Evolutionary conservation across 2,113 vertebrate genomes (phyloP).

Genomic region (Anoplopoma fimbria): DNA sequence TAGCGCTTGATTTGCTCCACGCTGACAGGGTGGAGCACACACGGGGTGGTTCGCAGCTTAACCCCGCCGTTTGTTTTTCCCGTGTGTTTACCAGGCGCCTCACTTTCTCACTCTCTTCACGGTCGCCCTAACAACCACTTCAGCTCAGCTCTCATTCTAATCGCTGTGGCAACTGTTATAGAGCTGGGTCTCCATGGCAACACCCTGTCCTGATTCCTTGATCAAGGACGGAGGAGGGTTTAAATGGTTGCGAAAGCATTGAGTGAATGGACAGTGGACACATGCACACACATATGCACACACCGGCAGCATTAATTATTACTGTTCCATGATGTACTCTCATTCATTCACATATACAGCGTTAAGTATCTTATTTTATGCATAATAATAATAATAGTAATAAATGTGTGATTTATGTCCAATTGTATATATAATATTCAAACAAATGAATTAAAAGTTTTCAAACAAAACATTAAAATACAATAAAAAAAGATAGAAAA

Average conservation of each 20-base stretch:
- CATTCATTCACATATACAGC: not conserved
- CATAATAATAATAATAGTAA: not conserved
- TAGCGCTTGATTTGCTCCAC: slow-evolving; percentile 10
- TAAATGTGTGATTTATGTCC: not conserved
- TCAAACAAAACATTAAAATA: not conserved
- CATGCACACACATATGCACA: not conserved
- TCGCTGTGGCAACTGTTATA: slow-evolving; percentile 82
- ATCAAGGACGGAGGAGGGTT: slow-evolving; percentile 75
- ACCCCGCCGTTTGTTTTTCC: slow-evolving; percentile 44
- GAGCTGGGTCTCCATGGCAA: slow-evolving; percentile 81
- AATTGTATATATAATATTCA: not conserved
- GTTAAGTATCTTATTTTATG: not conserved
- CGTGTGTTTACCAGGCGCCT: slow-evolving; percentile 50
- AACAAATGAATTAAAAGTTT: not conserved
- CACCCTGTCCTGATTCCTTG: slow-evolving; percentile 75
- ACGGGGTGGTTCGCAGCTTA: slow-evolving; percentile 34
- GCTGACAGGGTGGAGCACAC: slow-evolving; percentile 37
- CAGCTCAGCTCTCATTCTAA: slow-evolving; percentile 73
- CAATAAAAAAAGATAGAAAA: not conserved
- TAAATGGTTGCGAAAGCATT: slow-evolving; percentile 46
- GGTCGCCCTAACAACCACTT: slow-evolving; percentile 81
- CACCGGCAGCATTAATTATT: not conserved
- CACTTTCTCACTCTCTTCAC: slow-evolving; percentile 47
- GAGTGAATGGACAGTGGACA: slow-evolving; percentile 60
- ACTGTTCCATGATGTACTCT: not conserved